Evolutionary conservation across 2,888 invertebrate species (phyloP).

Genomic region (Clitarchus hookeri): DNA sequence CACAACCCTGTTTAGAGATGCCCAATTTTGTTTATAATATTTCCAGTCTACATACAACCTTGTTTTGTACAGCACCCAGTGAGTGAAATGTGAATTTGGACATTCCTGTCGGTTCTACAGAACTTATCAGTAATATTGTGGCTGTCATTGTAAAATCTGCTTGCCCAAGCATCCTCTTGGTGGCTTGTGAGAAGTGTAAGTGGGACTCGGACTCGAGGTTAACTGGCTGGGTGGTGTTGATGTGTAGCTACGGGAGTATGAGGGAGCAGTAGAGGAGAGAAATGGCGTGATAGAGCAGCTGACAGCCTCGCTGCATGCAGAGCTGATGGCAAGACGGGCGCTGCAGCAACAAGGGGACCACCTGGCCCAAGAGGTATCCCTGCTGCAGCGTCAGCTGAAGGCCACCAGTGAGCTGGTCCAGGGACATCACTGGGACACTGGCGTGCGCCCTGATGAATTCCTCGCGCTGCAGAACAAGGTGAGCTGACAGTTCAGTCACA

Average conservation of each 20-base stretch:
- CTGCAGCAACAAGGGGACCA: constrained; percentile 65
- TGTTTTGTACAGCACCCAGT: too few species aligned
- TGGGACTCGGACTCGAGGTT: too few species aligned
- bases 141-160: too few species aligned
- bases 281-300: constrained; percentile 74
- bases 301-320: constrained; percentile 70
- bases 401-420: constrained; percentile 55
- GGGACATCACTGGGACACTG: constrained; percentile 38
- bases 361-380: constrained; percentile 63
- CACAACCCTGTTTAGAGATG: too few species aligned
- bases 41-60: too few species aligned
- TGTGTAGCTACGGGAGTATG: constrained; percentile 72
- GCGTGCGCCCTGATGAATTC: constrained; percentile 36
- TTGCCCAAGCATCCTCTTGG: too few species aligned
- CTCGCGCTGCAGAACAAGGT: constrained; percentile 35
- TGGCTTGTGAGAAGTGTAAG: too few species aligned
- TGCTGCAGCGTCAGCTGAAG: constrained; percentile 57
- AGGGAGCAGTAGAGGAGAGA: constrained; percentile 69
- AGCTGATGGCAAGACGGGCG: constrained; percentile 64
- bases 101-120: too few species aligned
- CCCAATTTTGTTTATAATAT: not conserved
- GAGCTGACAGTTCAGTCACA: too few species aligned
- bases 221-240: not conserved
- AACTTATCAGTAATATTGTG: too few species aligned
- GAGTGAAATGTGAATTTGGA: too few species aligned